Conservation (phyloP, 2,797 vertebrate species). For the Anisognathus igniventris region DNA sequence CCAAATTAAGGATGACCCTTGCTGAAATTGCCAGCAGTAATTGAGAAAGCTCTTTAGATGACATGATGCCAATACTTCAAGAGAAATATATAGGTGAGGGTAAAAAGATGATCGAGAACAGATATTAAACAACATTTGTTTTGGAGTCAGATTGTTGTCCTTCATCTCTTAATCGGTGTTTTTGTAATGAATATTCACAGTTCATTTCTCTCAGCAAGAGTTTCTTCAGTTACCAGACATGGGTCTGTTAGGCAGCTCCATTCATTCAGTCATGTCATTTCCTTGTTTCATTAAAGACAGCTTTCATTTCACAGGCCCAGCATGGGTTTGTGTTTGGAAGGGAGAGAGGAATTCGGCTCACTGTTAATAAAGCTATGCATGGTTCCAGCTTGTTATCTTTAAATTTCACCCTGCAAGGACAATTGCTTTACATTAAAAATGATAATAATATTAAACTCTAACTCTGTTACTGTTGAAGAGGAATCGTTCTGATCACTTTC, state of each 20-base stretch:
- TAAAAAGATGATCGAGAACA: not conserved
- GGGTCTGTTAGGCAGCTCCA: not conserved
- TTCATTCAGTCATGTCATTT: slow-evolving; percentile 20
- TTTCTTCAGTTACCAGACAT: not conserved
- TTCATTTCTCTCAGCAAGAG: slow-evolving; percentile 32
- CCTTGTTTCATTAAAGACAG: slow-evolving; percentile 40
- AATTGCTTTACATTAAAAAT: slow-evolving; percentile 28
- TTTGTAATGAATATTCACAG: slow-evolving; percentile 14
- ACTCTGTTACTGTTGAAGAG: not conserved
- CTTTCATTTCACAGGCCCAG: slow-evolving; percentile 40
- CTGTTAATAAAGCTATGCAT: not conserved
- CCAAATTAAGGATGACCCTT: not conserved
- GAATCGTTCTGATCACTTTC: not conserved
- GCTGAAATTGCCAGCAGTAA: not conserved
- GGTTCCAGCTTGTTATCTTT: slow-evolving; percentile 19
- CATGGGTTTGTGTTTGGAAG: not conserved
- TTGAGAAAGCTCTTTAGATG: not conserved
- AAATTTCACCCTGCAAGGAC: slow-evolving; percentile 21
- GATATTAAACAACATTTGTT: not conserved
- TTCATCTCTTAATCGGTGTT: not conserved
- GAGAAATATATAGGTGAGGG: not conserved
- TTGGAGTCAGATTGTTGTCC: not conserved
- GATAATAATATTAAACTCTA: not conserved
- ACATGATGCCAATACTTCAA: not conserved
- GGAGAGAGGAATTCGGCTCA: not conserved